phyloP scores from a whole-genome alignment of 2,888 invertebrate species.

The Macrophya annulata region DNA sequence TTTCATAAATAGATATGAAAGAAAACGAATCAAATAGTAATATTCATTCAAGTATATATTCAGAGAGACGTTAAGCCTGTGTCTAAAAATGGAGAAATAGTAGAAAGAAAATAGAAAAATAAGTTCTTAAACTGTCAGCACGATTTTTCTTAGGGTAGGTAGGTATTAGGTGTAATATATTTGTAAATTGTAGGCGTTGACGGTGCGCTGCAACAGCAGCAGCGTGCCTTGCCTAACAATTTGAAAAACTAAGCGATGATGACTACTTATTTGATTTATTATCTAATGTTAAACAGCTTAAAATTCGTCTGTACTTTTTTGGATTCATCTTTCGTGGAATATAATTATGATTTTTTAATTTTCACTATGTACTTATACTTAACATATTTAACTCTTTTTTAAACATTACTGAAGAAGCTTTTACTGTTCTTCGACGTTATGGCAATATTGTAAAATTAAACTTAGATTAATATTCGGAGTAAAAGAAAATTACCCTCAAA shows the following conservation, averaged over 20 bases:
- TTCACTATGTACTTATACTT: neutral
- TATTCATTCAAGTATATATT: neutral
- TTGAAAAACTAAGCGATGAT: neutral
- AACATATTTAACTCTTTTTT: neutral
- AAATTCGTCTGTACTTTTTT: neutral
- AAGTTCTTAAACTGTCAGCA: neutral
- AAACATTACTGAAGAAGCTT: slow-evolving; percentile 10
- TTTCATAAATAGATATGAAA: slow-evolving; percentile 3
- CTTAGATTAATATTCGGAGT: too few species aligned
- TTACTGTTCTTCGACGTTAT: too few species aligned
- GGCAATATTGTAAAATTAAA: too few species aligned
- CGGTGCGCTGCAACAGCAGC: neutral
- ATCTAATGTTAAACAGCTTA: neutral
- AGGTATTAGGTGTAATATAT: slow-evolving; percentile 29
- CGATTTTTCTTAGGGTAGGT: slow-evolving; percentile 4
- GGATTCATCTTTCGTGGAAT: neutral
- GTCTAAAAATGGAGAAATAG: neutral
- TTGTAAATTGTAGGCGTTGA: slow-evolving; percentile 9
- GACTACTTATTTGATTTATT: neutral
- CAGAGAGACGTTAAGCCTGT: neutral
- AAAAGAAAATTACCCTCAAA: too few species aligned
- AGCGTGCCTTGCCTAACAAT: slow-evolving; percentile 18
- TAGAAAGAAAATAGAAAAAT: neutral
- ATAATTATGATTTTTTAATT: slow-evolving; percentile 12
- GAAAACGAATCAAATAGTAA: slow-evolving; percentile 2